A percentile compares a stretch with the other conserved stretches of the same genome.
phyloP scores from a whole-genome alignment of 2,113 vertebrate genomes.

The Perca fluviatilis region DNA sequence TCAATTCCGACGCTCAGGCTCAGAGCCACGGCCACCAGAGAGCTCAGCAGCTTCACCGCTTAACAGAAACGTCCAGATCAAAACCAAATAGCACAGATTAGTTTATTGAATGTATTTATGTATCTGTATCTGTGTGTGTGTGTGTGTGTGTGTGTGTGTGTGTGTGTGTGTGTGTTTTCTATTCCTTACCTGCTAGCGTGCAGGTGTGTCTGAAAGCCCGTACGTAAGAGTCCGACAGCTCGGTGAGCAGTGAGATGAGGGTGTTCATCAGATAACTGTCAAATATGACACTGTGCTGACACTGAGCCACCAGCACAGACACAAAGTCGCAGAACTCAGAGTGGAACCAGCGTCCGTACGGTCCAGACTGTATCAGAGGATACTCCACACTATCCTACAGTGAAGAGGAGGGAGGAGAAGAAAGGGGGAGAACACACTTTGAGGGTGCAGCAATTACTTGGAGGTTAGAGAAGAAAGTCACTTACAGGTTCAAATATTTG shows the following conservation, averaged over 20 bases:
- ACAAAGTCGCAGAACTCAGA: constrained; percentile 93
- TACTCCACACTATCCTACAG: constrained; percentile 89
- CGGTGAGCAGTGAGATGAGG: constrained; percentile 89
- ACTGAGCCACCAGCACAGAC: constrained; percentile 88
- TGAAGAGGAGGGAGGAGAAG: neutral
- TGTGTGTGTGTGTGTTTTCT: neutral
- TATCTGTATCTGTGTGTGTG: neutral
- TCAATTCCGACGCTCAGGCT: constrained; percentile 87
- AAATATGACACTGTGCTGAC: constrained; percentile 89
- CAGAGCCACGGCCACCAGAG: constrained; percentile 84
- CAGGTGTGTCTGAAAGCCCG: constrained; percentile 94
- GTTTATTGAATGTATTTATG: neutral
- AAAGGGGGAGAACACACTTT: neutral
- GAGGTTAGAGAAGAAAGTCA: neutral
- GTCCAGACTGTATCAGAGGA: constrained; percentile 88
- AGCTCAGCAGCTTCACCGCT: constrained; percentile 92
- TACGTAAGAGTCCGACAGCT: constrained; percentile 89
- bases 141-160: neutral
- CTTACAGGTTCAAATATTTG: neutral
- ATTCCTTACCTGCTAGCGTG: constrained; percentile 89
- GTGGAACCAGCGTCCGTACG: constrained; percentile 91
- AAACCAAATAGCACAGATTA: neutral
- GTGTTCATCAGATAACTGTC: constrained; percentile 91
- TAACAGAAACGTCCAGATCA: neutral
- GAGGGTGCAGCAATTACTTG: neutral